Conservation (phyloP, 2,888 invertebrate genomes). For the Euproctis similis region DNA sequence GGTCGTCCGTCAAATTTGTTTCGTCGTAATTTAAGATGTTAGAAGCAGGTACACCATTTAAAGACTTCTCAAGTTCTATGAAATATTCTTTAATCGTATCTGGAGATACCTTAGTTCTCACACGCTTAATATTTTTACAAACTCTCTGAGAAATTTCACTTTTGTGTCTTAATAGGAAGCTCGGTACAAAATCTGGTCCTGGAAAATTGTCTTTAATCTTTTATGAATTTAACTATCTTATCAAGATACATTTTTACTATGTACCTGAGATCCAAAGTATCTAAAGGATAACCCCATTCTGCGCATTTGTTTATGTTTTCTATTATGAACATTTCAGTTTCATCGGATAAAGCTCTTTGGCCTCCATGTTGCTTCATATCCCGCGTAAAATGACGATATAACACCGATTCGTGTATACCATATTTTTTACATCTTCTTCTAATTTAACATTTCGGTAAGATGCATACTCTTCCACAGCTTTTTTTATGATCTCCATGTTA, state of each 20-base stretch:
- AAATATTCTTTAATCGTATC: slow-evolving; percentile 14
- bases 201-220: slow-evolving; percentile 18
- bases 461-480: slow-evolving; percentile 5
- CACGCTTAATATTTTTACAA: slow-evolving; percentile 23
- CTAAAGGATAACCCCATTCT: slow-evolving; percentile 20
- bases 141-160: slow-evolving; percentile 15
- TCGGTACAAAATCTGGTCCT: slow-evolving; percentile 15
- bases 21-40: slow-evolving; percentile 20
- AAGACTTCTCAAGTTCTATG: slow-evolving; percentile 9
- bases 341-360: slow-evolving; percentile 7
- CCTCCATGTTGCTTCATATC: slow-evolving; percentile 14
- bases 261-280: slow-evolving; percentile 11
- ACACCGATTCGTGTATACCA: slow-evolving; percentile 11
- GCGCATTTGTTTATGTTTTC: slow-evolving; percentile 16
- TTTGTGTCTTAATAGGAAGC: slow-evolving; percentile 20
- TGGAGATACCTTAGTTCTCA: slow-evolving; percentile 16
- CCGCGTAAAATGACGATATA: slow-evolving; percentile 5
- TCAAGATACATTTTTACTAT: slow-evolving; percentile 15
- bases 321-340: slow-evolving; percentile 12
- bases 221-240: slow-evolving; percentile 7
- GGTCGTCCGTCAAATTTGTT: slow-evolving; percentile 6
- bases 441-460: neutral
- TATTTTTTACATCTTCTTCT: slow-evolving; percentile 4
- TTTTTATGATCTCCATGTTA: slow-evolving; percentile 4
- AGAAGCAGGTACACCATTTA: slow-evolving; percentile 16